phyloP scores from a whole-genome alignment of 2,113 vertebrate species.

The Reinhardtius hippoglossoides region DNA sequence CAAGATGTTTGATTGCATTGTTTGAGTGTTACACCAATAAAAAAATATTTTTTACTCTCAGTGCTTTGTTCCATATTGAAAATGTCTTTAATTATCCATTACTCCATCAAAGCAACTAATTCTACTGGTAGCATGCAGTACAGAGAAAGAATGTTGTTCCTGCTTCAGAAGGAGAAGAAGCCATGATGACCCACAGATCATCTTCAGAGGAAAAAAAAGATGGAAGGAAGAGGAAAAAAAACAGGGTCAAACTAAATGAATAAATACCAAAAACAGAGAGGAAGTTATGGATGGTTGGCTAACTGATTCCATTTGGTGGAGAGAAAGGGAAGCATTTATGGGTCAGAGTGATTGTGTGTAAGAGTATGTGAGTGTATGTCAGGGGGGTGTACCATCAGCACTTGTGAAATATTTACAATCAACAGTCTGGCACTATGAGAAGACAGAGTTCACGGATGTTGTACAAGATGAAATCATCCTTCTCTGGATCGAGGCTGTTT shows the following conservation, averaged over 20 bases:
- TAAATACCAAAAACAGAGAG: conserved; percentile 49
- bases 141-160: conserved; percentile 13
- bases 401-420: neutral
- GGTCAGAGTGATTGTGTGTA: neutral
- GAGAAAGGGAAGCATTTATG: conserved; percentile 26
- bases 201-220: conserved; percentile 38
- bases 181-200: conserved; percentile 11
- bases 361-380: neutral
- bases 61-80: no score
- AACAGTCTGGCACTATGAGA: neutral
- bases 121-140: conserved; percentile 7
- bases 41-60: no score
- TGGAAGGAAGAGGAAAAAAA: conserved; percentile 25
- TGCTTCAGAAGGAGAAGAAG: conserved; percentile 21
- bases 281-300: conserved; percentile 19
- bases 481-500: neutral
- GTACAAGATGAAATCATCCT: neutral
- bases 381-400: neutral
- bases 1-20: no score
- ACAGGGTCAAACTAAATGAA: conserved; percentile 58
- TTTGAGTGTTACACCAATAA: no score
- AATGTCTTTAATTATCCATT: no score
- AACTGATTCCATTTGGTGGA: conserved; percentile 41
- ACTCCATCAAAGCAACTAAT: conserved; percentile 9
- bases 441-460: neutral